Percentiles rank a stretch among this genome's conserved stretches.
Conservation (phyloP, 37 sponge, comb jelly and placozoan species). For the Cladorhizidae sp. region DNA sequence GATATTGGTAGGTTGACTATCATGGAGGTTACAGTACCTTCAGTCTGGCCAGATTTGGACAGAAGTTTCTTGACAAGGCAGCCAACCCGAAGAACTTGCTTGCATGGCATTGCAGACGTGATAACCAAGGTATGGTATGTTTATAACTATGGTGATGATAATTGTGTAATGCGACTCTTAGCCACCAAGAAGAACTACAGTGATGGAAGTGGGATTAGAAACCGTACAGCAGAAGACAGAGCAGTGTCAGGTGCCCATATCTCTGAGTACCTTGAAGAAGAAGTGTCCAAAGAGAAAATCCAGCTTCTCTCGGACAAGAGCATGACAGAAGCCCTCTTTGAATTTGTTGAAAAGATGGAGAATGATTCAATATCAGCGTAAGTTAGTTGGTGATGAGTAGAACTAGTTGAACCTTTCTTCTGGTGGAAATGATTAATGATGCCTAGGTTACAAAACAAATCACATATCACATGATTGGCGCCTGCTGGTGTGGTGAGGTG, state of each 20-base stretch:
- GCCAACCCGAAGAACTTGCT: conserved; percentile 88
- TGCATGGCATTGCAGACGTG: conserved; percentile 34
- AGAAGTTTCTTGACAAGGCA: conserved; percentile 70
- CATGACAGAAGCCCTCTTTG: conserved; percentile 67
- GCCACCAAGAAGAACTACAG: neutral
- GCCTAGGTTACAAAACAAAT: too few relatives aligned
- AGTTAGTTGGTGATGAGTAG: neutral
- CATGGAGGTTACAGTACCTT: conserved; percentile 66
- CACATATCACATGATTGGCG: too few relatives aligned
- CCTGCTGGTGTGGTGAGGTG: too few relatives aligned
- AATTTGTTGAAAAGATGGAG: conserved; percentile 88
- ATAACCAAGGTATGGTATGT: neutral
- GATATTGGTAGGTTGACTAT: conserved; percentile 79
- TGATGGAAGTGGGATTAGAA: neutral
- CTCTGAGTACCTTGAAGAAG: conserved; percentile 24
- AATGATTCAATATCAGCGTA: conserved; percentile 79
- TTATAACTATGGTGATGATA: neutral
- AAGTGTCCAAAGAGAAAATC: conserved; percentile 56
- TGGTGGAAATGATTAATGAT: too few relatives aligned
- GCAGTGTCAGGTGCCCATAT: neutral
- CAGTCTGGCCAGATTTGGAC: conserved; percentile 82
- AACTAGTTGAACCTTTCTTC: neutral
- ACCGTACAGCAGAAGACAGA: neutral
- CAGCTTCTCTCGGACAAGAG: conserved; percentile 70
- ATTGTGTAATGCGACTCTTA: neutral